These are phyloP conservation scores for Theocolax elegans DNA, from an alignment of 1,140 invertebrate species.

Conservation along the genomic window DNA sequence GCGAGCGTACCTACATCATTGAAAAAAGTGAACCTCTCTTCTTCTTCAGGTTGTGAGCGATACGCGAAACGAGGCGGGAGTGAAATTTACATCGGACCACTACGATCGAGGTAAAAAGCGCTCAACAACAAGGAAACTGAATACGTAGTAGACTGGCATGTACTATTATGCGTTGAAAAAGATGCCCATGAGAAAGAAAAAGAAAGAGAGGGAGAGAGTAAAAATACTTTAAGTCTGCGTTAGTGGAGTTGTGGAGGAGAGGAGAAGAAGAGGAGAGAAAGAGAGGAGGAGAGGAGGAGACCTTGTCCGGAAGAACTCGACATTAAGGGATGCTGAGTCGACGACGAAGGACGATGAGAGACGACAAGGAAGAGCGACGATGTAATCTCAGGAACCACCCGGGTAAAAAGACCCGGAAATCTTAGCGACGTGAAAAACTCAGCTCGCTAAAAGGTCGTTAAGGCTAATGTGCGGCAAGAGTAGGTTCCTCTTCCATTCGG, in stretches of 20 bases:
- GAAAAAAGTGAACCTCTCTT: too few species aligned
- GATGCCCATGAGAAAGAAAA: background rate
- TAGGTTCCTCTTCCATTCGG: background rate
- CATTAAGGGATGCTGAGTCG: constrained; percentile 62
- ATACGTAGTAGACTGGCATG: background rate
- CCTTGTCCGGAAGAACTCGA: constrained; percentile 49
- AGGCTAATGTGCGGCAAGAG: constrained; percentile 55
- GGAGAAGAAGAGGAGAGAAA: too few species aligned
- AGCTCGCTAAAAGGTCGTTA: constrained; percentile 63
- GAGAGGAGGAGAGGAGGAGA: too few species aligned
- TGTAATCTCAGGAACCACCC: constrained; percentile 55
- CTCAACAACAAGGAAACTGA: background rate
- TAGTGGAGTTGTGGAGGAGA: too few species aligned
- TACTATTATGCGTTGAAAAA: background rate
- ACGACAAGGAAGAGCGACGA: constrained; percentile 44
- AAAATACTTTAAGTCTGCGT: too few species aligned
- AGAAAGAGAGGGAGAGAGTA: too few species aligned
- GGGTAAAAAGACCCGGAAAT: background rate
- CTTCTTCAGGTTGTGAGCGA: too few species aligned
- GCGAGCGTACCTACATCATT: too few species aligned
- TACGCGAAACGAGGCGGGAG: background rate
- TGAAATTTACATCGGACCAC: constrained; percentile 11
- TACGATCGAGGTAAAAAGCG: background rate
- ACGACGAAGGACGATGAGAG: too few species aligned
- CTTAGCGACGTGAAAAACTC: constrained; percentile 43